A percentile compares a stretch with the other conserved stretches of the same genome.
phyloP scores from a whole-genome alignment of 2,888 invertebrate species.

The Zelleria hepariella region DNA sequence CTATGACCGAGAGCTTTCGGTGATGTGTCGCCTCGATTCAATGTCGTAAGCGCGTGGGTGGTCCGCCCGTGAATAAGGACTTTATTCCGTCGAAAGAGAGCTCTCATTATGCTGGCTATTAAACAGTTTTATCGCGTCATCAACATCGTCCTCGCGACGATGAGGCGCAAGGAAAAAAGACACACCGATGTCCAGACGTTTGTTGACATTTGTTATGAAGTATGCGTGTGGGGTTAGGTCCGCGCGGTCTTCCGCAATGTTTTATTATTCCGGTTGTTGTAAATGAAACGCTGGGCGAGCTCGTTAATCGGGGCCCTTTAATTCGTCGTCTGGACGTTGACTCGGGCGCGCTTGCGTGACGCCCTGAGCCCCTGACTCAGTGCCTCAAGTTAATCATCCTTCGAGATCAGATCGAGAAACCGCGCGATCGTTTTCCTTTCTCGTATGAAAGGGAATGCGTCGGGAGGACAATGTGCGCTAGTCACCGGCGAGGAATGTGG shows the following conservation, averaged over 20 bases:
- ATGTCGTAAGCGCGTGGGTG: neutral
- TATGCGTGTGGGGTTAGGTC: slow-evolving; percentile 32
- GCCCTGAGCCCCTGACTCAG: slow-evolving; percentile 21
- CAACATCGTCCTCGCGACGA: slow-evolving; percentile 17
- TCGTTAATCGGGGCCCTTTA: slow-evolving; percentile 65
- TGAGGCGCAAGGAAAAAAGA: slow-evolving; percentile 21
- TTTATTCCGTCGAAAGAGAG: slow-evolving; percentile 26
- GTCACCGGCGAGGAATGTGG: slow-evolving; percentile 60
- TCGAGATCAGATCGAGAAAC: slow-evolving; percentile 25
- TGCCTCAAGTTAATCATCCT: slow-evolving; percentile 32
- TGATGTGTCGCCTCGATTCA: neutral
- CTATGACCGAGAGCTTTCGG: slow-evolving; percentile 3
- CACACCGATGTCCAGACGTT: slow-evolving; percentile 19
- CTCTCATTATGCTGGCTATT: slow-evolving; percentile 19
- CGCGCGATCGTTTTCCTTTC: slow-evolving; percentile 17
- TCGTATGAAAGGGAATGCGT: slow-evolving; percentile 8
- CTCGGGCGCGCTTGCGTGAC: slow-evolving; percentile 27
- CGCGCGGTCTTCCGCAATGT: slow-evolving; percentile 43
- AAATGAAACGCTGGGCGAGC: slow-evolving; percentile 51
- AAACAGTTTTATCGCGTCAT: slow-evolving; percentile 12
- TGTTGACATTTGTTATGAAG: slow-evolving; percentile 46
- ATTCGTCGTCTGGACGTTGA: slow-evolving; percentile 69
- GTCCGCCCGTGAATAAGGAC: neutral
- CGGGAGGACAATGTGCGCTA: slow-evolving; percentile 20
- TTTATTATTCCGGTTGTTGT: slow-evolving; percentile 65